These are phyloP conservation scores for Hirtodrosophila alboralis DNA, from an alignment of 2,888 invertebrate species.

Conservation along the genomic window DNA sequence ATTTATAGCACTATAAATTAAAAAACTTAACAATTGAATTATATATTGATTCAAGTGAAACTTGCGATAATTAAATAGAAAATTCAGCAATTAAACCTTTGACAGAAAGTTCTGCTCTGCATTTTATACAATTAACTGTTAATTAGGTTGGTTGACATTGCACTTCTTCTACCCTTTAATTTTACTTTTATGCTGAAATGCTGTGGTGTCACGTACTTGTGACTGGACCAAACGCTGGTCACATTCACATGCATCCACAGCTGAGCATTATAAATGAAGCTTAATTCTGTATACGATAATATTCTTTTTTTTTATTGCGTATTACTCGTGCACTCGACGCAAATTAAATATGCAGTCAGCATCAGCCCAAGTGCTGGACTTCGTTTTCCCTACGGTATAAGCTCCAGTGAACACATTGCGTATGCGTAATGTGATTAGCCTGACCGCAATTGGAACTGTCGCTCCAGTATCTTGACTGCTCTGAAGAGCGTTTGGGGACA, in stretches of 20 bases:
- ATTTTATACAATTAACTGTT: slow-evolving; percentile 37
- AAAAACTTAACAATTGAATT: too few species aligned
- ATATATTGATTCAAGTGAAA: too few species aligned
- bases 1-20: too few species aligned
- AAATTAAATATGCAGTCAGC: slow-evolving; percentile 59
- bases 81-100: not conserved
- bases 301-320: slow-evolving; percentile 8
- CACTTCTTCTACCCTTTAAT: slow-evolving; percentile 10
- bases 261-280: slow-evolving; percentile 43
- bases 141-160: slow-evolving; percentile 30
- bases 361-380: slow-evolving; percentile 35
- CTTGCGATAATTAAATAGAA: too few species aligned
- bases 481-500: slow-evolving; percentile 53
- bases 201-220: slow-evolving; percentile 50
- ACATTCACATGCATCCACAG: slow-evolving; percentile 30
- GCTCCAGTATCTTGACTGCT: slow-evolving; percentile 18
- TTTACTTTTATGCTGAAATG: not conserved
- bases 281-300: slow-evolving; percentile 46
- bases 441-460: slow-evolving; percentile 6
- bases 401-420: slow-evolving; percentile 44
- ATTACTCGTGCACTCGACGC: slow-evolving; percentile 16
- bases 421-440: slow-evolving; percentile 63
- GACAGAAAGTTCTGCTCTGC: slow-evolving; percentile 2
- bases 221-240: slow-evolving; percentile 24
- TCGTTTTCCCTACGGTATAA: slow-evolving; percentile 7